Base-by-base conservation (phyloP, 2,797 vertebrate genomes). In the Malurus leucopterus region DNA sequence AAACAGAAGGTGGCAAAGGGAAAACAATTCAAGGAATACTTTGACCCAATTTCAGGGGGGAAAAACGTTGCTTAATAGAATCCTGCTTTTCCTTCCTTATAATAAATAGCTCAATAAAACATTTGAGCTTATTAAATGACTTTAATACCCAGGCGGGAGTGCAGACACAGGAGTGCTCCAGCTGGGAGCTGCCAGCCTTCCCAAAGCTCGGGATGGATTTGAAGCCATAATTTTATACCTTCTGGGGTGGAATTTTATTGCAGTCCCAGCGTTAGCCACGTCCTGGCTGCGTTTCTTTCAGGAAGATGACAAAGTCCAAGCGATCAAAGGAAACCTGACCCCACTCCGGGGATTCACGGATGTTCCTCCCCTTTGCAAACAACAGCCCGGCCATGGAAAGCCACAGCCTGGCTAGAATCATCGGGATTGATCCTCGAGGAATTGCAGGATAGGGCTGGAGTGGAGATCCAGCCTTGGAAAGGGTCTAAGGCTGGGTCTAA, bases 391-490 rank as follows among this genome's bases (percentile, higher is more conserved):
- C 14, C 11, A 2, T 5, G 15, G 3, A 13, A 4, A 24, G 9
- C 13, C 6, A 3, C 64, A 1, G 38, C 11, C 38, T 0, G 4
- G 49, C 8, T 7, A n/a, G 3, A n/a, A n/a, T 23, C 59, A 23
- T 12, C 29, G 3, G 14, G 1, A 9, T 1, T 38, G 1, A 0
- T 2, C 5, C 14, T 9, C 43, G 0, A 1, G n/a, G 23, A 13
- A 12, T 0, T 1, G 4, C 1, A 7, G 67, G 50, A 5, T 2
- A 8, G 58, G 23, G 23, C 16, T 8, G 24, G 20, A 1, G 3
- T 3, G 15, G 5, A 34, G 11, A 46, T 1, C 15, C 44, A 5
- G 24, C 0, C 11, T 26, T 7, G 14, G 34, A 3, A n/a, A 73
- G 13, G 40, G 40, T 41, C 16, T 41, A 16, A 40, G n/a, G n/a